These are phyloP conservation scores for Piaya cayana DNA, from an alignment of 2,113 vertebrate genomes.

Conservation along the genomic window DNA sequence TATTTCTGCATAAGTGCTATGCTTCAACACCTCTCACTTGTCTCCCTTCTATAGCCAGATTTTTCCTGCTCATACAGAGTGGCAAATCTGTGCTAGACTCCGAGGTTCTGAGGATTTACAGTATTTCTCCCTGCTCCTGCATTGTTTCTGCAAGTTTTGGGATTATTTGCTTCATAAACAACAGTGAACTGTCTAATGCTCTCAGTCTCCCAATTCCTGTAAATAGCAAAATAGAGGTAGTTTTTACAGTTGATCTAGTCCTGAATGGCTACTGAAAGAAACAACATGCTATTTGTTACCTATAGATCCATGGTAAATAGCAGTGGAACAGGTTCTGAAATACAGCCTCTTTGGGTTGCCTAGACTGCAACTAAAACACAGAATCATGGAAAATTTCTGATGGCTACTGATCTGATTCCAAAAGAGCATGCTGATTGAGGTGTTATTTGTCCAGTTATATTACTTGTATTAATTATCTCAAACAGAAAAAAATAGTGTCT, in stretches of 20 bases:
- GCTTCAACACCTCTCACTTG: not conserved
- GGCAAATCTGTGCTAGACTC: not conserved
- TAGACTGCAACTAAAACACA: not conserved
- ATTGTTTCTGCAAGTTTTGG: not conserved
- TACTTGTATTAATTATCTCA: not conserved
- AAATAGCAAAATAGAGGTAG: not conserved
- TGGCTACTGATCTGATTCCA: not conserved
- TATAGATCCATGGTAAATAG: not conserved
- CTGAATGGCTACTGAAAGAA: not conserved
- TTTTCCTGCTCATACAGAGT: not conserved
- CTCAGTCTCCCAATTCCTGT: not conserved
- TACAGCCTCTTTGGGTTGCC: not conserved
- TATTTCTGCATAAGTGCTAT: not conserved
- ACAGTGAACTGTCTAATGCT: not conserved
- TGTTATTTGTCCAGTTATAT: not conserved
- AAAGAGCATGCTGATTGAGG: not conserved
- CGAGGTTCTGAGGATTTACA: not conserved
- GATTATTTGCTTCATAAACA: not conserved
- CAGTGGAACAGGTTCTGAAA: not conserved
- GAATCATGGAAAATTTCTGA: not conserved
- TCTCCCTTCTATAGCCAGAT: not conserved
- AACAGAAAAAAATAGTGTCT: not conserved
- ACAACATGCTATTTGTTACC: not conserved
- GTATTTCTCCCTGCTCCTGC: not conserved
- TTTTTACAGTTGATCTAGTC: not conserved